These are phyloP conservation scores for Asteroscopus sphinx DNA, from an alignment of 2,888 invertebrate species.

Conservation along the genomic window DNA sequence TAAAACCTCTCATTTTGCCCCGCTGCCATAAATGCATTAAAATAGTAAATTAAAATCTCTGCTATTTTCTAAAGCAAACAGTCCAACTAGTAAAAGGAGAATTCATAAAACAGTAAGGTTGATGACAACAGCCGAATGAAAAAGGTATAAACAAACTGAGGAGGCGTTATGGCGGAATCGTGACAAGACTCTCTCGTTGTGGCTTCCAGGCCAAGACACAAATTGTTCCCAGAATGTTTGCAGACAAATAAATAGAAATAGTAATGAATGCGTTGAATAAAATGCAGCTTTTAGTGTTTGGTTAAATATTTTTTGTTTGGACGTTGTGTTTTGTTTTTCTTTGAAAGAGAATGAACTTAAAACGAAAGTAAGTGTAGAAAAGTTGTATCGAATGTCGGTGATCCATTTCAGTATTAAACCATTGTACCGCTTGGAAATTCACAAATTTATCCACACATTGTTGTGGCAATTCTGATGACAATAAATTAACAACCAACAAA, in stretches of 20 bases:
- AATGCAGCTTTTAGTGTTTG: slow-evolving; percentile 21
- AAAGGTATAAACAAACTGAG: slow-evolving; percentile 37
- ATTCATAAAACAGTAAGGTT: slow-evolving; percentile 42
- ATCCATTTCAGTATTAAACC: no score
- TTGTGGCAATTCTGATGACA: no score
- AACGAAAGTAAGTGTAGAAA: no score
- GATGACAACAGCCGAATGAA: slow-evolving; percentile 34
- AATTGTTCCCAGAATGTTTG: slow-evolving; percentile 32
- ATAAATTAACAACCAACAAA: no score
- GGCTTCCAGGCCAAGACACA: slow-evolving; percentile 22
- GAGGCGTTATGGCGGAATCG: slow-evolving; percentile 41
- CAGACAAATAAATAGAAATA: slow-evolving; percentile 20
- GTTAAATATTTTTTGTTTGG: neutral
- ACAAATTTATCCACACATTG: no score
- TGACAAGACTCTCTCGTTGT: slow-evolving; percentile 41
- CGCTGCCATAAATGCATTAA: no score
- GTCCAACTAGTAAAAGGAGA: slow-evolving; percentile 22
- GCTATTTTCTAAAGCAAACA: slow-evolving; percentile 2
- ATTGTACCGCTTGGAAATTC: no score
- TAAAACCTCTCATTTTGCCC: no score
- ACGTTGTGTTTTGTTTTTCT: no score
- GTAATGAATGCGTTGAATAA: slow-evolving; percentile 17
- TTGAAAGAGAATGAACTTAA: no score
- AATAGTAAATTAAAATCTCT: no score
- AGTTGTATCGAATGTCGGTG: no score